Evolutionary conservation across 2,797 vertebrate species (phyloP).

Genomic region (Lacerta agilis): DNA sequence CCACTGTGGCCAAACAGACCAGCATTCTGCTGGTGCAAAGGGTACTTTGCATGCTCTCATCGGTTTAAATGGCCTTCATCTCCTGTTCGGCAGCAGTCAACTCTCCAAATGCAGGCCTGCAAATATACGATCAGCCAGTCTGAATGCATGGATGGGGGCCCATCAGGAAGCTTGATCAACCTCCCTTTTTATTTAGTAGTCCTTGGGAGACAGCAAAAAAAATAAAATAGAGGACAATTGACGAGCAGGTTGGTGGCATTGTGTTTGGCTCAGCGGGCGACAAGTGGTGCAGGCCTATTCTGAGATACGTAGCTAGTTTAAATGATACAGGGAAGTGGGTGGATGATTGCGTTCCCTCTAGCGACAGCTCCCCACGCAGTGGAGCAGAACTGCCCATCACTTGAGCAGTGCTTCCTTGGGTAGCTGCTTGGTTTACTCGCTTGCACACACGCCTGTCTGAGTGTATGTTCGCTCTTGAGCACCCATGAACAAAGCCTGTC

Average conservation of each 20-base stretch:
- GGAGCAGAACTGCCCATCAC: not conserved
- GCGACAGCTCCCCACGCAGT: not conserved
- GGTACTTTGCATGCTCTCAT: not conserved
- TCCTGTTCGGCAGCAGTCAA: not conserved
- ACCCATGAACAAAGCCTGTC: not conserved
- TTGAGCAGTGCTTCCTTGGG: not conserved
- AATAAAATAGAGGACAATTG: not conserved
- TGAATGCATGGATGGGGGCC: not conserved
- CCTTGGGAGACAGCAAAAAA: not conserved
- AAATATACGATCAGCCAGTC: not conserved
- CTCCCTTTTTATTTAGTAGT: not conserved
- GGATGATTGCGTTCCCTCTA: not conserved
- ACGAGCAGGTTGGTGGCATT: not conserved
- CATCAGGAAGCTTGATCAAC: not conserved
- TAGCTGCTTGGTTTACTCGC: too few relatives aligned
- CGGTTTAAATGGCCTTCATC: not conserved
- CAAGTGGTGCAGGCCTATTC: not conserved
- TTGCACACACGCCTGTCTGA: not conserved
- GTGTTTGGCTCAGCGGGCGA: not conserved
- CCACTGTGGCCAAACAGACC: not conserved
- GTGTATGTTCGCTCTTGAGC: not conserved
- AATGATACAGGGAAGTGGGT: not conserved
- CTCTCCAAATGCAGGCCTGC: not conserved
- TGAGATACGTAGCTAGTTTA: too few relatives aligned
- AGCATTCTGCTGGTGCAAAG: not conserved